phyloP scores from a whole-genome alignment of 2,113 vertebrate species.

The Columba livia region DNA sequence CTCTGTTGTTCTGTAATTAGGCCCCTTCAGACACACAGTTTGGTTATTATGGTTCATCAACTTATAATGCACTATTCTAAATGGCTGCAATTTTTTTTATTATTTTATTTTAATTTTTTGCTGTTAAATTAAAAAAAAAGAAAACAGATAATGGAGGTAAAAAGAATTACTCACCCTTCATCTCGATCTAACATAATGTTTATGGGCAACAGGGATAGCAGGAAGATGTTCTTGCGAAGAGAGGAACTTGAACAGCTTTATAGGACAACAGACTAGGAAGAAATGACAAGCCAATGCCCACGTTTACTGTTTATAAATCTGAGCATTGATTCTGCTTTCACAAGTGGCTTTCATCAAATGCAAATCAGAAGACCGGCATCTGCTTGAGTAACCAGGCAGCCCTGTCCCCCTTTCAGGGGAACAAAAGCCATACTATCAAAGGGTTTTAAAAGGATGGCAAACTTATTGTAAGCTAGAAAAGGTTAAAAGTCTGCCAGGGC shows the following conservation, averaged over 20 bases:
- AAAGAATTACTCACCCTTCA: constrained; percentile 63
- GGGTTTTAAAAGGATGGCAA: constrained; percentile 60
- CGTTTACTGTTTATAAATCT: constrained; percentile 69
- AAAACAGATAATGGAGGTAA: neutral
- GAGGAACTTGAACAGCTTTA: constrained; percentile 56
- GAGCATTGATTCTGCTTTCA: constrained; percentile 68
- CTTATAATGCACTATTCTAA: constrained; percentile 43
- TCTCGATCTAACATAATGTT: constrained; percentile 55
- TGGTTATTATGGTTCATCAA: constrained; percentile 52
- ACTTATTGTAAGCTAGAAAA: constrained; percentile 65
- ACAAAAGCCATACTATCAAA: constrained; percentile 68
- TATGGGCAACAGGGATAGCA: neutral
- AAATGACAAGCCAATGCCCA: constrained; percentile 65
- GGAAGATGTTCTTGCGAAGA: constrained; percentile 21
- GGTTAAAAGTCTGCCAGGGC: constrained; percentile 67
- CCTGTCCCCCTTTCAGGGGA: constrained; percentile 63
- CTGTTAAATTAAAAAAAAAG: neutral
- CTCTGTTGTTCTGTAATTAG: constrained; percentile 50
- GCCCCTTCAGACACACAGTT: constrained; percentile 42
- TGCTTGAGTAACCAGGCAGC: constrained; percentile 69
- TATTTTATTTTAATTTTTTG: neutral
- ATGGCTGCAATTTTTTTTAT: neutral
- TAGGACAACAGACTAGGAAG: constrained; percentile 55
- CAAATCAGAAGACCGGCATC: constrained; percentile 72
- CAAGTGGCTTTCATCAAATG: constrained; percentile 70